Conservation (phyloP, 2,888 invertebrate genomes). For the Lasioglossum leucozonium region DNA sequence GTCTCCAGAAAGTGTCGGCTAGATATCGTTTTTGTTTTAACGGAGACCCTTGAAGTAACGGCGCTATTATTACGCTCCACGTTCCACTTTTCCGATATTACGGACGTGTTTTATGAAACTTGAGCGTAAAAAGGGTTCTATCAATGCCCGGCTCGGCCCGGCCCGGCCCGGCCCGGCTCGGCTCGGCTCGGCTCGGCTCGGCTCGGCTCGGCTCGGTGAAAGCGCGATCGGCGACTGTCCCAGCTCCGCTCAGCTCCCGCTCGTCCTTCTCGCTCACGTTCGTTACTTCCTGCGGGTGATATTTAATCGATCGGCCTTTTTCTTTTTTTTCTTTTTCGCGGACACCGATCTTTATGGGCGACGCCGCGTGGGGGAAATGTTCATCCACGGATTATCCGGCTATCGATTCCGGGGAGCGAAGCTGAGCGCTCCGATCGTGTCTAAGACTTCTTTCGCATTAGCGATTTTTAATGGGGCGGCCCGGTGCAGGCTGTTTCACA, state of each 20-base stretch:
- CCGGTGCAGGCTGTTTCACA: background rate
- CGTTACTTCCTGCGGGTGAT: constrained; percentile 17
- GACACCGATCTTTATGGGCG: constrained; percentile 10
- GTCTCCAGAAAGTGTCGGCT: constrained; percentile 32
- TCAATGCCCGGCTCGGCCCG: constrained; percentile 25
- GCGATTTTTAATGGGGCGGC: background rate
- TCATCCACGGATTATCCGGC: background rate
- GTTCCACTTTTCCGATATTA: constrained; percentile 49
- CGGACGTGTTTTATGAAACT: constrained; percentile 47
- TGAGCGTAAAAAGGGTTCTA: constrained; percentile 33
- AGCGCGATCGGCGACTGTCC: constrained; percentile 12
- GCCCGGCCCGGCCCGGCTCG: background rate
- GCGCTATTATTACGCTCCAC: constrained; percentile 44
- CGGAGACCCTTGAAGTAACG: constrained; percentile 37
- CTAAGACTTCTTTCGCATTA: background rate
- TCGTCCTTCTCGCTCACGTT: background rate
- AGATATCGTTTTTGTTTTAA: constrained; percentile 51
- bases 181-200: constrained; percentile 1
- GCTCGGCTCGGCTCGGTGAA: constrained; percentile 11
- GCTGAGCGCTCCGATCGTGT: background rate
- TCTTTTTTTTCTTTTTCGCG: background rate
- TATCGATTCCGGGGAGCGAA: background rate
- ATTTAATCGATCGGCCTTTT: constrained; percentile 28
- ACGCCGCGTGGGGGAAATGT: background rate
- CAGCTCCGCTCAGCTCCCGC: too few species aligned